A percentile compares a stretch with the other conserved stretches of the same genome.
These are phyloP conservation scores for Ips nitidus DNA, from an alignment of 1,140 invertebrate genomes.

Conservation along the genomic window DNA sequence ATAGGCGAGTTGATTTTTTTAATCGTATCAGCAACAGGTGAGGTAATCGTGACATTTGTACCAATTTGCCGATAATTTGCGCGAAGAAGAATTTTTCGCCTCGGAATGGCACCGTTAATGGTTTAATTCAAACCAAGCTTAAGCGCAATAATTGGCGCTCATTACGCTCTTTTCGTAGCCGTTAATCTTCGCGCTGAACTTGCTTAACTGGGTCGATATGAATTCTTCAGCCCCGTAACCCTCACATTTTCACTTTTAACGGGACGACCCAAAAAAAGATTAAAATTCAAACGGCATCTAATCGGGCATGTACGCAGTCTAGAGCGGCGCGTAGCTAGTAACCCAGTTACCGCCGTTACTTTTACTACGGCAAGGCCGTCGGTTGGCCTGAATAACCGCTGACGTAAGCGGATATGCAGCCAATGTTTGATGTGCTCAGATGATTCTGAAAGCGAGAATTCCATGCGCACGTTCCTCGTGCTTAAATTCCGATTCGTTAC, in stretches of 20 bases:
- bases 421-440: slow-evolving; percentile 4
- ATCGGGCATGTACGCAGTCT: neutral
- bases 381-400: neutral
- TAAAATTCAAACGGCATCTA: neutral
- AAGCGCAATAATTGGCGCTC: slow-evolving; percentile 2
- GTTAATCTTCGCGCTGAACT: neutral
- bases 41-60: neutral
- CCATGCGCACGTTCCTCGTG: slow-evolving; percentile 3
- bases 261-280: neutral
- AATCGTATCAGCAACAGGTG: neutral
- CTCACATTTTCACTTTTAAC: neutral
- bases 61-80: neutral
- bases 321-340: neutral
- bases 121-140: neutral
- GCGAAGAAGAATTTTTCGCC: neutral
- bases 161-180: neutral
- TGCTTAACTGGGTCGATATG: slow-evolving; percentile 1
- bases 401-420: neutral
- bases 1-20: too few species aligned
- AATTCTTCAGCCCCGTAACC: slow-evolving; percentile 2
- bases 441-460: slow-evolving; percentile 1
- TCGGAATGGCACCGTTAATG: neutral
- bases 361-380: neutral
- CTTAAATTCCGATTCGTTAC: neutral
- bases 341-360: slow-evolving; percentile 2